Conservation (phyloP, 2,113 vertebrate species). For the Barbus barbus region DNA sequence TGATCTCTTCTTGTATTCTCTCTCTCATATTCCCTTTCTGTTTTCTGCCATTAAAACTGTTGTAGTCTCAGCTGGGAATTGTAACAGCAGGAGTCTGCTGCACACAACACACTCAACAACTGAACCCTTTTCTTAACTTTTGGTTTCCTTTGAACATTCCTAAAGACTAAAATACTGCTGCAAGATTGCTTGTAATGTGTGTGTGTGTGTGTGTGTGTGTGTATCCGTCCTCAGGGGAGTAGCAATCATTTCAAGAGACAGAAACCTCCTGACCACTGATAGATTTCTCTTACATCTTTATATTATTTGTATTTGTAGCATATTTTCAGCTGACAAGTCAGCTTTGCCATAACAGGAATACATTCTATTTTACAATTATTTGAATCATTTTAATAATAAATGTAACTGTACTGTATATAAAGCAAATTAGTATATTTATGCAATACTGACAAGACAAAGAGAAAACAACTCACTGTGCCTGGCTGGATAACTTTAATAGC, state of each 20-base stretch:
- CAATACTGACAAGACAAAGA: not conserved
- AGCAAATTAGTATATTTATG: not conserved
- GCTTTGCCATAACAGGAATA: not conserved
- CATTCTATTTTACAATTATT: too few species aligned
- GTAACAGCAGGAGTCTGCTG: not conserved
- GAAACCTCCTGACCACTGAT: not conserved
- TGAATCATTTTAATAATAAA: too few species aligned
- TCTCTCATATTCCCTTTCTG: not conserved
- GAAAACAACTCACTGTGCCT: not conserved
- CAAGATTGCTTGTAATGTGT: not conserved
- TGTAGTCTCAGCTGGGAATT: slow-evolving; percentile 2
- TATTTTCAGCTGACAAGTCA: not conserved
- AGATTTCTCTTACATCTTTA: not conserved
- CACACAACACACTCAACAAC: not conserved
- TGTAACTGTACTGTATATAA: not conserved
- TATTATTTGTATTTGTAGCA: not conserved
- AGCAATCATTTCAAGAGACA: not conserved
- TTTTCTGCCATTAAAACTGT: not conserved
- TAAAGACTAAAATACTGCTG: not conserved
- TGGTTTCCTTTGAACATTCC: not conserved
- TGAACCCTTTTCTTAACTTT: not conserved
- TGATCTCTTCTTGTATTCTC: not conserved
- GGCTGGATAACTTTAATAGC: not conserved
- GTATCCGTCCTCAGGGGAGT: not conserved
- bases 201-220: not conserved